These are phyloP conservation scores for Asobara japonica DNA, from an alignment of 1,140 invertebrate genomes.

Conservation along the genomic window DNA sequence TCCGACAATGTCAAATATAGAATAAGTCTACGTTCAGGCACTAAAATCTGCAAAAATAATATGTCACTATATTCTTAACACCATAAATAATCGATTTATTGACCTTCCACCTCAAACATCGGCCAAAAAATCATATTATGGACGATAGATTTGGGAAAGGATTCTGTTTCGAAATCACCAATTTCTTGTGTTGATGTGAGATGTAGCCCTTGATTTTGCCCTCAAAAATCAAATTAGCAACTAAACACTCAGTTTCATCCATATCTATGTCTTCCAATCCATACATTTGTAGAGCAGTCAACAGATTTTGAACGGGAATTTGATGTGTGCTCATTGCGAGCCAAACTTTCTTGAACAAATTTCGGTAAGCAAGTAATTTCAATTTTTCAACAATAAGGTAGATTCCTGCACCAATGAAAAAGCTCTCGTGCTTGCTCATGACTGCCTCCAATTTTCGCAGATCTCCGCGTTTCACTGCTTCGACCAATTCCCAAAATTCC, in stretches of 20 bases:
- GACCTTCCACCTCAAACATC: not conserved
- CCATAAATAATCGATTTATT: not conserved
- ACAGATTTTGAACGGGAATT: slow-evolving; percentile 86
- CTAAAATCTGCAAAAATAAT: not conserved
- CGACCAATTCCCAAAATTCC: slow-evolving; percentile 89
- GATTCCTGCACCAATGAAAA: slow-evolving; percentile 95
- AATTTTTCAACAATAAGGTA: slow-evolving; percentile 97
- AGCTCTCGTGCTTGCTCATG: slow-evolving; percentile 86
- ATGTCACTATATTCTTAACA: not conserved
- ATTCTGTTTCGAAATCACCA: slow-evolving; percentile 97
- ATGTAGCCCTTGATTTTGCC: slow-evolving; percentile 97
- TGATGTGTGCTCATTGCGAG: slow-evolving; percentile 88
- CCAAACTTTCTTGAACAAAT: slow-evolving; percentile 96
- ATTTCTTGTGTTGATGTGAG: slow-evolving; percentile 95
- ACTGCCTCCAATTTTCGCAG: slow-evolving; percentile 85
- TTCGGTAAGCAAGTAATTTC: slow-evolving; percentile 94
- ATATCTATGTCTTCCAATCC: slow-evolving; percentile 87
- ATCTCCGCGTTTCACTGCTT: slow-evolving; percentile 90
- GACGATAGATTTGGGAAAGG: slow-evolving; percentile 84
- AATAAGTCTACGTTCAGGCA: too few relatives aligned
- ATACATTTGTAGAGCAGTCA: slow-evolving; percentile 81
- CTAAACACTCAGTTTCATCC: slow-evolving; percentile 95
- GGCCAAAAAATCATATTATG: slow-evolving; percentile 35
- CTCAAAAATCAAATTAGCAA: slow-evolving; percentile 96
- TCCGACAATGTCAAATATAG: too few relatives aligned